Evolutionary conservation across 2,888 invertebrate genomes (phyloP), one percentile per base, ranked within the genome.

Genomic region (Protodeltote pygarga): DNA sequence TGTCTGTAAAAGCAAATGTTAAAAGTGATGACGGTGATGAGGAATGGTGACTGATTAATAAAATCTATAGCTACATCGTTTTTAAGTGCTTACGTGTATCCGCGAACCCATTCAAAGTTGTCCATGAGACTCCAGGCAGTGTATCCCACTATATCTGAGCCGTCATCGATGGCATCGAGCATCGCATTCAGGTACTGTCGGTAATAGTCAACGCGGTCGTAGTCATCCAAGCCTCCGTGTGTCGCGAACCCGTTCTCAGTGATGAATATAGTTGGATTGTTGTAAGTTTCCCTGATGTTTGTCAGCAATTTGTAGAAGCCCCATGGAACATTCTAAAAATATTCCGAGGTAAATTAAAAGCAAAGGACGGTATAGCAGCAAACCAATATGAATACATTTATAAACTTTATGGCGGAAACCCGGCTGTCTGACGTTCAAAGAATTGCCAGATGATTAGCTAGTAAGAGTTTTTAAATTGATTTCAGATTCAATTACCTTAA

Each of bases 51-150:
- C n/a, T n/a, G n/a, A n/a, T n/a, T n/a, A 6, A 6, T 19, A 19
- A 4, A 2, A 4, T 5, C 6, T 19, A 5, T 19, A 5, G 6
- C 5, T 19, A 19, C 19, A 19, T 19, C 6, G 6, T n/a, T 5
- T 2, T 6, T 5, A 13, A 27, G n/a, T 66, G 81, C 73, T 83
- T 76, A 92, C 83, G 74, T 77, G 68, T 92, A 94, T 25, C 93
- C 94, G 20, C 60, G 39, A 8, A 73, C 66, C 93, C 93, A 94
- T 70, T 94, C 93, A 62, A n/a, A n/a, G n/a, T n/a, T n/a, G n/a
- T n/a, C n/a, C n/a, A n/a, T n/a, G n/a, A n/a, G n/a, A n/a, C n/a
- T 92, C 93, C 94, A 93, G 10, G 86, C 86, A 0, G 90, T 87
- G 72, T 93, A 94, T 0, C 86, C 92, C 33, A 55, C 62, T 8